Conservation (phyloP, 2,888 invertebrate species). For the Colostygia pectinataria region DNA sequence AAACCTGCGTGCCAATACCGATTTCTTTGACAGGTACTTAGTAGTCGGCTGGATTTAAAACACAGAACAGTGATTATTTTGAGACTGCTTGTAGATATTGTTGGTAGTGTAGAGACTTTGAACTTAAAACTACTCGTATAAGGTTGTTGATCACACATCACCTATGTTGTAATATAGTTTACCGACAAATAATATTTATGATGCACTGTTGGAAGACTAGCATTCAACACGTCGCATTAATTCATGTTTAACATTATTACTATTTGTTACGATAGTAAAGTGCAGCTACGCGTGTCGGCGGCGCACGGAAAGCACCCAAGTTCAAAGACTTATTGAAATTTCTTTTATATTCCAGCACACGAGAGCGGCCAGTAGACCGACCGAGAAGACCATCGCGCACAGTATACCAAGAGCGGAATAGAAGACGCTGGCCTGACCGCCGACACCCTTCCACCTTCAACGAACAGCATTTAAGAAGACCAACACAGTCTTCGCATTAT, state of each 20-base stretch:
- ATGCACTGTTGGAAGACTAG: constrained; percentile 3
- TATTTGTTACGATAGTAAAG: constrained; percentile 13
- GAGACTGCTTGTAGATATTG: too few relatives aligned
- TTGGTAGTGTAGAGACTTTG: too few relatives aligned
- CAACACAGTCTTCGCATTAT: constrained; percentile 23
- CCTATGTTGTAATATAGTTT: too few relatives aligned
- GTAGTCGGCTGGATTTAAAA: too few relatives aligned
- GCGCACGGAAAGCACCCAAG: constrained; percentile 43
- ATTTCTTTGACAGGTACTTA: too few relatives aligned
- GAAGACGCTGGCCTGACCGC: constrained; percentile 57
- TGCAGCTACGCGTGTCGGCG: constrained; percentile 42
- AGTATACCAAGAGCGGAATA: constrained; percentile 61
- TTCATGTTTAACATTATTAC: constrained; percentile 30
- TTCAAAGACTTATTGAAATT: constrained; percentile 50
- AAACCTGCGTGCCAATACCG: too few relatives aligned
- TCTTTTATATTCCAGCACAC: constrained; percentile 45
- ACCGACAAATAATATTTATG: too few relatives aligned
- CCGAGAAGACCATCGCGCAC: constrained; percentile 59
- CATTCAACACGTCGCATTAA: constrained; percentile 29
- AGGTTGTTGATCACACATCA: too few relatives aligned
- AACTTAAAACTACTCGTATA: too few relatives aligned
- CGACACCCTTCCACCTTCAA: constrained; percentile 34
- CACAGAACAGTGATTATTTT: too few relatives aligned
- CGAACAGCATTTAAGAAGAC: constrained; percentile 13
- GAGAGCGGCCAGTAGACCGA: constrained; percentile 37